phyloP scores from a whole-genome alignment of 2,888 invertebrate genomes.

The Apotomis betuletana region DNA sequence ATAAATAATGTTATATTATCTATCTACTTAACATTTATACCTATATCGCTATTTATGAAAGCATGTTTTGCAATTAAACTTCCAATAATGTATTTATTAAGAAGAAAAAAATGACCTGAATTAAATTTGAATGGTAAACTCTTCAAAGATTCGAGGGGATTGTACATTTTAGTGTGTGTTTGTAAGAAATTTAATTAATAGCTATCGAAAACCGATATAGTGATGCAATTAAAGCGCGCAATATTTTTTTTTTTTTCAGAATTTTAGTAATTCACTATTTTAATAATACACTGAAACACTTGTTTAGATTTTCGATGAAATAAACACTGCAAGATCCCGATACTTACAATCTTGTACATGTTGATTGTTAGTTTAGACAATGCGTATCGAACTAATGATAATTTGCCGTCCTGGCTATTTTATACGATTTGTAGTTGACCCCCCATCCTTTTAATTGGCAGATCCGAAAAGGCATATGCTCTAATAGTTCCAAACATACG shows the following conservation, averaged over 20 bases:
- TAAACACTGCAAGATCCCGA: slow-evolving; percentile 9
- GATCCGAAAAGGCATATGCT: neutral
- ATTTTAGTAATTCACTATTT: neutral
- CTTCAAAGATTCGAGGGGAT: too few species aligned
- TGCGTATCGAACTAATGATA: slow-evolving; percentile 64
- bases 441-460: slow-evolving; percentile 44
- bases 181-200: too few species aligned
- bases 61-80: too few species aligned
- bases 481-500: neutral
- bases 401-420: slow-evolving; percentile 60
- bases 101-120: too few species aligned
- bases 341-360: slow-evolving; percentile 83
- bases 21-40: too few species aligned
- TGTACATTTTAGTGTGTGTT: too few species aligned
- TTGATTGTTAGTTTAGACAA: slow-evolving; percentile 62
- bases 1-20: too few species aligned
- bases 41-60: too few species aligned
- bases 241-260: neutral
- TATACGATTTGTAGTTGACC: slow-evolving; percentile 74
- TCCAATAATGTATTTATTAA: too few species aligned
- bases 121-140: too few species aligned
- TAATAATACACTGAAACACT: neutral
- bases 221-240: too few species aligned
- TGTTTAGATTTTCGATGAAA: neutral
- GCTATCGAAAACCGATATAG: too few species aligned